These are phyloP conservation scores for Gryon sp. DNA, from an alignment of 1,140 invertebrate genomes.

Conservation along the genomic window DNA sequence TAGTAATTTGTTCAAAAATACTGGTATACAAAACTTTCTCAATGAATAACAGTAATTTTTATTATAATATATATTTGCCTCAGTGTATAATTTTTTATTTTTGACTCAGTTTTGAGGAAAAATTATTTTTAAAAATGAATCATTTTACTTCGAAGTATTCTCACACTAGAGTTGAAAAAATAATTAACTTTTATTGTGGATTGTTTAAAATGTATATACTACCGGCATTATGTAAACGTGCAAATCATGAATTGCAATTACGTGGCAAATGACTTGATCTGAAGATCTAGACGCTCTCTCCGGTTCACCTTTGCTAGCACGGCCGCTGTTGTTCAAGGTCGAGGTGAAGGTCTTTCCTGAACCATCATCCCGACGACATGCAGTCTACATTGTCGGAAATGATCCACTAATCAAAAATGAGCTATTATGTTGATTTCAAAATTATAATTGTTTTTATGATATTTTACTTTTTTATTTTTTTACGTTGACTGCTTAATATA, in stretches of 20 bases:
- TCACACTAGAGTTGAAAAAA: neutral
- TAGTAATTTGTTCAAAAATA: too few species aligned
- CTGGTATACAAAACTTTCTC: too few species aligned
- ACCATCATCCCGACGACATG: slow-evolving; percentile 59
- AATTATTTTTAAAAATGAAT: slow-evolving; percentile 12
- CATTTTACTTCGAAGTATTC: neutral
- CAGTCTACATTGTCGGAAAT: slow-evolving; percentile 61
- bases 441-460: too few species aligned
- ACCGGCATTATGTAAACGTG: slow-evolving; percentile 67
- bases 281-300: slow-evolving; percentile 63
- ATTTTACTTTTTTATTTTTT: too few species aligned
- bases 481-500: too few species aligned
- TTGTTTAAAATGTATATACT: slow-evolving; percentile 38
- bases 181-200: slow-evolving; percentile 24
- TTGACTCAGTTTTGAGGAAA: neutral
- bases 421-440: too few species aligned
- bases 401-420: slow-evolving; percentile 5
- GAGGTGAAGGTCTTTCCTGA: slow-evolving; percentile 72
- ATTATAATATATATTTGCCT: too few species aligned
- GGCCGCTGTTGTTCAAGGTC: slow-evolving; percentile 74
- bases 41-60: too few species aligned
- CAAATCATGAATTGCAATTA: slow-evolving; percentile 68
- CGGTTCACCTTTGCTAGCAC: slow-evolving; percentile 73
- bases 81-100: too few species aligned
- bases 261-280: slow-evolving; percentile 59